Evolutionary conservation across 2,113 vertebrate genomes (phyloP).

Genomic region (Tachycineta bicolor): DNA sequence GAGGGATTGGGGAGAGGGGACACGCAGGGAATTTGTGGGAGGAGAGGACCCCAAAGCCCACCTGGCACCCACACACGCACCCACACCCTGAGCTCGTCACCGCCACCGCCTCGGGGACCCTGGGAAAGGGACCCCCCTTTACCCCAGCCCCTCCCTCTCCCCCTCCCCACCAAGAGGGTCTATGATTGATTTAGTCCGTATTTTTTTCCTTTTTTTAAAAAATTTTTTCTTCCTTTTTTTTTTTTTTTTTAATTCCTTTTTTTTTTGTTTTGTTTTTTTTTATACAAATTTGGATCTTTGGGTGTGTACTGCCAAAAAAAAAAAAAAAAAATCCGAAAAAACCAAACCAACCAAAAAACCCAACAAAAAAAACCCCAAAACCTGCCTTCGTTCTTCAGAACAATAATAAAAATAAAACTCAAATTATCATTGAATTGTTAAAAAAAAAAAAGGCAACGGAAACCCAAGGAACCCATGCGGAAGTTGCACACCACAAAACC

Average conservation of each 20-base stretch:
- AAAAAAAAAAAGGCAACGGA: constrained; percentile 62
- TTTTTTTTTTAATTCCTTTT: neutral
- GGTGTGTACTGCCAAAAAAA: constrained; percentile 75
- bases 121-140: neutral
- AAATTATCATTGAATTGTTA: constrained; percentile 12
- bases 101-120: neutral
- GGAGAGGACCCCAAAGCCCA: neutral
- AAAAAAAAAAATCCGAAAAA: constrained; percentile 14
- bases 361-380: neutral
- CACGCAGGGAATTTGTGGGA: neutral
- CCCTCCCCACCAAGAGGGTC: neutral
- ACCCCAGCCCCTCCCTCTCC: neutral
- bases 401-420: constrained; percentile 64
- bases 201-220: neutral
- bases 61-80: neutral
- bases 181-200: neutral
- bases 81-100: constrained; percentile 4
- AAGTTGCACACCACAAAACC: constrained; percentile 81
- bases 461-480: constrained; percentile 75
- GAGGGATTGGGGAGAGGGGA: too few relatives aligned
- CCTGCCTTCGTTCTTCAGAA: neutral
- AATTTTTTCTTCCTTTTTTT: neutral
- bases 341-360: neutral
- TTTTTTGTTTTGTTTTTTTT: too few relatives aligned
- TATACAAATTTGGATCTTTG: constrained; percentile 79